A percentile compares a stretch with the other conserved stretches of the same genome.
phyloP scores from a whole-genome alignment of 2,888 invertebrate species.

The Chloromyia formosa region DNA sequence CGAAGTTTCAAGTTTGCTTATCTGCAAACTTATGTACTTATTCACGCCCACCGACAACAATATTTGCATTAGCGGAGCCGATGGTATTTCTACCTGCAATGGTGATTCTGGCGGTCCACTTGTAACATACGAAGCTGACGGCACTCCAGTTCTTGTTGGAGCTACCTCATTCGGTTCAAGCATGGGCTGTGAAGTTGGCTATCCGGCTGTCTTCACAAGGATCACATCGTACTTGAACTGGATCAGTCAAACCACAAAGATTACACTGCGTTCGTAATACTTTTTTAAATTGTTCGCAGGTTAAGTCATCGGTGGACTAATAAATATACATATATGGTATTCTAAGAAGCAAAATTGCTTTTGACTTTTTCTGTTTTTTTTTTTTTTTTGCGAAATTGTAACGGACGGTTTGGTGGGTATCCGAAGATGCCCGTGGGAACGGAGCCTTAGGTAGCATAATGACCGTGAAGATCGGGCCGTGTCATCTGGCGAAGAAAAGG shows the following conservation, averaged over 20 bases:
- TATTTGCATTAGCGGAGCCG: slow-evolving; percentile 29
- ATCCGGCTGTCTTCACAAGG: slow-evolving; percentile 42
- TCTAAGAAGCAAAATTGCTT: too few relatives aligned
- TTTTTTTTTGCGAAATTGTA: too few relatives aligned
- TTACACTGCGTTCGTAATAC: slow-evolving; percentile 19
- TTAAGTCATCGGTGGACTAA: too few relatives aligned
- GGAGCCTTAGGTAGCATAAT: too few relatives aligned
- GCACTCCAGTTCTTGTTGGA: slow-evolving; percentile 27
- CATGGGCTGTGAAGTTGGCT: slow-evolving; percentile 40
- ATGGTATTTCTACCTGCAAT: slow-evolving; percentile 39
- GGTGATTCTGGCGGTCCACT: slow-evolving; percentile 47
- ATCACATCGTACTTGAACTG: slow-evolving; percentile 43
- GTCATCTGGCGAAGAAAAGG: too few relatives aligned
- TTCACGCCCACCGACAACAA: slow-evolving; percentile 6
- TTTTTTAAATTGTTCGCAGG: too few relatives aligned
- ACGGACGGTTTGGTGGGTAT: too few relatives aligned
- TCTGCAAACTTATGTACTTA: slow-evolving; percentile 4
- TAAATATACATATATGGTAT: too few relatives aligned
- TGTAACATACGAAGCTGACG: slow-evolving; percentile 7
- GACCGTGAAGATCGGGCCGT: too few relatives aligned
- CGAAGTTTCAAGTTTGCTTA: not conserved
- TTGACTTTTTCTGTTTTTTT: too few relatives aligned
- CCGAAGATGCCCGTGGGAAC: too few relatives aligned
- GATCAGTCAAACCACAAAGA: slow-evolving; percentile 43
- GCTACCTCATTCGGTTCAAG: slow-evolving; percentile 36